A percentile compares a stretch with the other conserved stretches of the same genome.
Conservation (phyloP, 2,888 invertebrate species). For the Thera britannica region DNA sequence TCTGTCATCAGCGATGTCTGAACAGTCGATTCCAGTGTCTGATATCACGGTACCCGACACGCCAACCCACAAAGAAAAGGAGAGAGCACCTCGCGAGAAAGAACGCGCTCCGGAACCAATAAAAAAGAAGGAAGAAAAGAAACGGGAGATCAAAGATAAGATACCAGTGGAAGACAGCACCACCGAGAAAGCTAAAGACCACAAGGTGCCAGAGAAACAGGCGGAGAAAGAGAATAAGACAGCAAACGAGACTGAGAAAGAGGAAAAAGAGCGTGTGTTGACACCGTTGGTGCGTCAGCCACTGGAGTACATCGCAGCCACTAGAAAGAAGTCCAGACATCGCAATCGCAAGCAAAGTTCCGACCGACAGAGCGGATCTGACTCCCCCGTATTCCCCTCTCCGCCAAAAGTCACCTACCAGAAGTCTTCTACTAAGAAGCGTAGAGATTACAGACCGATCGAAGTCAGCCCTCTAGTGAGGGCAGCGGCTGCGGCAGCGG, state of each 20-base stretch:
- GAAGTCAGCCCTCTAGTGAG: conserved; percentile 80
- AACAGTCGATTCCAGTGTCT: conserved; percentile 88
- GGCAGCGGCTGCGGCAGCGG: conserved; percentile 61
- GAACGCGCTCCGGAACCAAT: conserved; percentile 57
- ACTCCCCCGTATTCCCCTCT: conserved; percentile 88
- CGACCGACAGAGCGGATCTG: conserved; percentile 85
- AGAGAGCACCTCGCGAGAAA: conserved; percentile 49
- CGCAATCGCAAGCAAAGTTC: conserved; percentile 87
- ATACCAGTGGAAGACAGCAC: conserved; percentile 66
- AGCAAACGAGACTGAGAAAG: conserved; percentile 57
- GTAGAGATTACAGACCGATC: conserved; percentile 84
- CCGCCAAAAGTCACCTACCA: conserved; percentile 87
- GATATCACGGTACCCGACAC: conserved; percentile 86
- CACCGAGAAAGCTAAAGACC: conserved; percentile 61
- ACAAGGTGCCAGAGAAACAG: conserved; percentile 50
- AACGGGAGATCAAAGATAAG: conserved; percentile 59
- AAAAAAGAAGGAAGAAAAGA: conserved; percentile 66
- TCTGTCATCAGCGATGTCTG: conserved; percentile 90
- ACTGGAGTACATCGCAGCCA: conserved; percentile 89
- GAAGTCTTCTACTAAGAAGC: conserved; percentile 83
- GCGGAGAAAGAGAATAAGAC: conserved; percentile 42
- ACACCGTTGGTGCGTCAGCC: conserved; percentile 89
- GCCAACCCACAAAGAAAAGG: conserved; percentile 85
- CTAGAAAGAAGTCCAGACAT: conserved; percentile 88
- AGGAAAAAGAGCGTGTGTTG: conserved; percentile 81